Base-by-base conservation (phyloP, 2,888 invertebrate genomes). In the Notodromas monacha region DNA sequence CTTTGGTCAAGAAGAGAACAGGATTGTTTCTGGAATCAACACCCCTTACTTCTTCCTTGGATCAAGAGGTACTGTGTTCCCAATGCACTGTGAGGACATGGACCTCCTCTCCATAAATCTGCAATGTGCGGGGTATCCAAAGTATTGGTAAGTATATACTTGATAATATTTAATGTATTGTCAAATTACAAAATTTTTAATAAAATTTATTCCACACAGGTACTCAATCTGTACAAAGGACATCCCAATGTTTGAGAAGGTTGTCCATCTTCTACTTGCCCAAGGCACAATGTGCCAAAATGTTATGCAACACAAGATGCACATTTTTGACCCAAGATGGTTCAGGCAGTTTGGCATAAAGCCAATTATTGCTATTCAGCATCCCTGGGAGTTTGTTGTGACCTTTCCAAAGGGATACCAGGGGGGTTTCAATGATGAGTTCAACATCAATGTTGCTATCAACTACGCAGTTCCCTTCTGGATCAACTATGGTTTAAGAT, bases 1-100 rank as follows among this genome's bases (percentile, higher is more conserved):
- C 21, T 21, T 21, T n/a, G 21, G n/a, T 21, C 21, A 21, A 21
- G 21, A 21, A 6, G 21, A n/a, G 21, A 21, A 21, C n/a, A n/a
- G 21, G 21, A 21, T 21, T 21, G 21, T 21, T 21, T 21, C n/a
- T 21, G 21, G 21, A 21, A 21, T 21, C 21, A 21, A 21, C 21
- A 21, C 21, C 21, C 21, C 21, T 21, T 21, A 21, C 21, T 21
- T 21, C 21, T 21, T 21, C 21, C 21, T 21, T 21, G 21, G 21
- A 21, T 21, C 21, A 21, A 21, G 21, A 21, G 21, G 21, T 21
- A 21, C 21, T 21, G 21, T 21, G 21, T 21, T 21, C 21, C 21
- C 21, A 21, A 21, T 21, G 21, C 21, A 21, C 21, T 21, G 21
- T 21, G 21, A 21, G 21, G 21, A 21, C 21, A 21, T 21, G 21